phyloP scores from a whole-genome alignment of 1,140 invertebrate genomes.

The Diachasmimorpha longicaudata region DNA sequence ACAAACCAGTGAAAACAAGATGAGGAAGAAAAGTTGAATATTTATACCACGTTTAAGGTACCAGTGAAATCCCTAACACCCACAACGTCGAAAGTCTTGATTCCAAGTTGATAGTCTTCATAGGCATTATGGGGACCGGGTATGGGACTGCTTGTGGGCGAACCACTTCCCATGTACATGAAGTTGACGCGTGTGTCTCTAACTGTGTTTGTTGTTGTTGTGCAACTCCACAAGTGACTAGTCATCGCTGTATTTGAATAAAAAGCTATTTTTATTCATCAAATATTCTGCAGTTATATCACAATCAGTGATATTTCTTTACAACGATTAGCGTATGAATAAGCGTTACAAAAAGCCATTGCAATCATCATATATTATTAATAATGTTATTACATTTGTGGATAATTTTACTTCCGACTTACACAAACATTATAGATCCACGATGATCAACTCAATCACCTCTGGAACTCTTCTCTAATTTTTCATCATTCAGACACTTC shows the following conservation, averaged over 20 bases:
- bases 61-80: conserved; percentile 45
- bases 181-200: not conserved
- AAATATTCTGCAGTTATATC: not conserved
- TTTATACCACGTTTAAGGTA: not conserved
- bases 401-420: not conserved
- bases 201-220: conserved; percentile 9
- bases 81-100: conserved; percentile 42
- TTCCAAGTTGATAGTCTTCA: not conserved
- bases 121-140: not conserved
- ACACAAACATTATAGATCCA: not conserved
- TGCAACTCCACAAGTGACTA: conserved; percentile 4
- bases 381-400: not conserved
- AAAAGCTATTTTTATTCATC: not conserved
- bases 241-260: not conserved
- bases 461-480: not conserved
- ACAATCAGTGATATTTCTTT: not conserved
- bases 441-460: not conserved
- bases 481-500: not conserved
- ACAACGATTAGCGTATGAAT: not conserved
- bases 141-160: conserved; percentile 43
- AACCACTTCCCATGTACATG: conserved; percentile 46
- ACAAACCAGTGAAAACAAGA: not conserved
- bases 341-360: not conserved
- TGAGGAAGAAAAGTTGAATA: not conserved
- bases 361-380: not conserved